Conservation (phyloP, 2,113 vertebrate genomes). For the Microtus montanus region DNA sequence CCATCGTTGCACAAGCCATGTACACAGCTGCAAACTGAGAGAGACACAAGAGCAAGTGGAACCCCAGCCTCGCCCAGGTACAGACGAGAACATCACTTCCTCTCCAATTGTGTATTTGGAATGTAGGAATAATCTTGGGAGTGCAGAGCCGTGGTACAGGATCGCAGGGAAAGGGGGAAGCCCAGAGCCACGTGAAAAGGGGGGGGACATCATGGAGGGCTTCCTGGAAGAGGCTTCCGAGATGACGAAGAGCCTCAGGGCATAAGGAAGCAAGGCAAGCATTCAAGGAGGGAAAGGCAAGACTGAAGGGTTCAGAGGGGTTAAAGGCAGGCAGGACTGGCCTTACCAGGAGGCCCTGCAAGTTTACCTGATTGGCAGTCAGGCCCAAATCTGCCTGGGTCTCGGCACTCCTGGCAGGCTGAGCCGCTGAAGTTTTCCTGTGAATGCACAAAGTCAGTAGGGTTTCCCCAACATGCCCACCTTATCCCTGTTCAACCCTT, state of each 20-base stretch:
- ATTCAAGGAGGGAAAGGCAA: background rate
- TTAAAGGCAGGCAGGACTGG: too few species aligned
- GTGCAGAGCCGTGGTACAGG: background rate
- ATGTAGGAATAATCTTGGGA: background rate
- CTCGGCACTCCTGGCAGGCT: conserved; percentile 91
- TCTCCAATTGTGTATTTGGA: background rate
- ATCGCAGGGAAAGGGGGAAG: background rate
- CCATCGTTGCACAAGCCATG: conserved; percentile 89
- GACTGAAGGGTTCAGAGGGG: background rate
- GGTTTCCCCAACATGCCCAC: background rate
- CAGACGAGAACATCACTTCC: fast-evolving
- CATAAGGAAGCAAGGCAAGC: background rate
- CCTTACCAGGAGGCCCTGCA: background rate
- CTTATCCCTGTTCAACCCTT: conserved; percentile 37
- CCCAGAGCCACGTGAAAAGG: background rate
- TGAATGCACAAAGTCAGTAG: background rate
- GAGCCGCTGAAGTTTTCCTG: conserved; percentile 92
- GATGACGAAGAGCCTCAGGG: background rate
- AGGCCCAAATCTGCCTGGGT: conserved; percentile 86
- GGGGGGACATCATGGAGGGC: background rate
- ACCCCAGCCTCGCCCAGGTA: background rate
- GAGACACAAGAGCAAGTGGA: background rate
- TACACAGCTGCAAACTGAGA: conserved; percentile 91
- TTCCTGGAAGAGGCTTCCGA: background rate
- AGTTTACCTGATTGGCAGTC: conserved; percentile 90